Percentiles rank a stretch among this genome's conserved stretches.
These are phyloP conservation scores for Acrocyrtus sp. DNA, from an alignment of 2,888 invertebrate species.

Conservation along the genomic window DNA sequence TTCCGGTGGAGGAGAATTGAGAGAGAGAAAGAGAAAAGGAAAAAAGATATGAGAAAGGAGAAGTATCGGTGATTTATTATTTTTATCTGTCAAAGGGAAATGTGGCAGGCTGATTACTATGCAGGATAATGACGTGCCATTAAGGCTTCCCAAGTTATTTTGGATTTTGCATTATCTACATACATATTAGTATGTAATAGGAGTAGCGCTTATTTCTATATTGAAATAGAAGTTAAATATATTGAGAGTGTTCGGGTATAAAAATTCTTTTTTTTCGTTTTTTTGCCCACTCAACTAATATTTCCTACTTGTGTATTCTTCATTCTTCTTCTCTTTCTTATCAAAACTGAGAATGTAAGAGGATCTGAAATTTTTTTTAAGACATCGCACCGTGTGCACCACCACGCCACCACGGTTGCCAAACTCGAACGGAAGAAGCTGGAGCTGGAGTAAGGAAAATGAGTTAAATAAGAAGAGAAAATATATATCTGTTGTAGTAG, in stretches of 20 bases:
- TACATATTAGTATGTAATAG: constrained; percentile 7
- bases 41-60: constrained; percentile 57
- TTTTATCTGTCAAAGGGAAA: constrained; percentile 64
- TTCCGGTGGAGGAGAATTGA: constrained; percentile 8
- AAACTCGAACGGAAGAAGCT: constrained; percentile 21
- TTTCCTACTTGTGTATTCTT: constrained; percentile 45
- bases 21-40: constrained; percentile 38
- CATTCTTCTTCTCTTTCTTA: constrained; percentile 39
- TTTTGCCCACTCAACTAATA: constrained; percentile 20
- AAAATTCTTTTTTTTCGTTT: constrained; percentile 10
- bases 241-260: too few species aligned
- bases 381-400: too few species aligned
- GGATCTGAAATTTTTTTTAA: constrained; percentile 54
- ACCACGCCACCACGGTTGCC: constrained; percentile 41
- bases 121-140: constrained; percentile 64
- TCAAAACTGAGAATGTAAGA: constrained; percentile 58
- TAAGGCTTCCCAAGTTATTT: constrained; percentile 64
- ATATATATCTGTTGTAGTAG: too few species aligned
- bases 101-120: constrained; percentile 63
- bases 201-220: too few species aligned
- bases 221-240: too few species aligned
- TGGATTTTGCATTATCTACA: constrained; percentile 62
- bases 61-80: constrained; percentile 64
- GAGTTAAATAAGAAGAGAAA: constrained; percentile 17
- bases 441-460: neutral